Evolutionary conservation across 2,113 vertebrate species (phyloP), one percentile per base, ranked within the genome.

Genomic region (Leucosticte australis): DNA sequence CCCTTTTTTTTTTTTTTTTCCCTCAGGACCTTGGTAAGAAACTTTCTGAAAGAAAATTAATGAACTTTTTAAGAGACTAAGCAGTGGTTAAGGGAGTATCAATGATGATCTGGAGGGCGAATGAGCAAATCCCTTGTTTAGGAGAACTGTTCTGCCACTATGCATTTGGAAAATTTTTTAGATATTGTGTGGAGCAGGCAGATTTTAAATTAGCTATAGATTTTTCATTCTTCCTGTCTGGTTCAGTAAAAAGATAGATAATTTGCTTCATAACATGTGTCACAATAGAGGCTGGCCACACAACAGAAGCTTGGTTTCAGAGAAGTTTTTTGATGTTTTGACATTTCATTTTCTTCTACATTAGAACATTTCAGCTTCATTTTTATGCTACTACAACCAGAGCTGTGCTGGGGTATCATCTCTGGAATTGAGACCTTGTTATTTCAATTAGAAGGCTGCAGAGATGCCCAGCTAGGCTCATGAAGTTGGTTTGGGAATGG

Each of bases 181-280:
- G 42, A 33, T 75, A 44, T 15, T 70, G 16, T 56, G 21, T 70
- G 35, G 50, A 71, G 33, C 44, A 82, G 74, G 78, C 69, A 75
- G 87, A 44, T 75, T 82, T 87, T 71, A 67, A 76, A 90, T 81
- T 92, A 71, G 19, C 60, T 84, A 68, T 92, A 47, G 83, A 92
- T 86, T 91, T 92, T 89, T 78, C 60, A 44, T 92, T 78, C 62
- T 82, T 92, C 37, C 53, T 0, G 6, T 80, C 74, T 91, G 56
- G 13, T 82, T 87, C 65, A 79, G 73, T 84, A 82, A 73, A 80
- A 89, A 67, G 39, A 87, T 84, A 67, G 35, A 87, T 84, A 75
- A 92, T 74, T 92, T 91, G 14, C 18, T 35, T 91, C 23, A 9
- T 91, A 83, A 52, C 14, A 39, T 5, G 23, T 60, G 28, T 77